A percentile compares a stretch with the other conserved stretches of the same genome.
These are phyloP conservation scores for Porites divaricata DNA, from an alignment of 92 coral and sea anemone genomes.

Conservation along the genomic window DNA sequence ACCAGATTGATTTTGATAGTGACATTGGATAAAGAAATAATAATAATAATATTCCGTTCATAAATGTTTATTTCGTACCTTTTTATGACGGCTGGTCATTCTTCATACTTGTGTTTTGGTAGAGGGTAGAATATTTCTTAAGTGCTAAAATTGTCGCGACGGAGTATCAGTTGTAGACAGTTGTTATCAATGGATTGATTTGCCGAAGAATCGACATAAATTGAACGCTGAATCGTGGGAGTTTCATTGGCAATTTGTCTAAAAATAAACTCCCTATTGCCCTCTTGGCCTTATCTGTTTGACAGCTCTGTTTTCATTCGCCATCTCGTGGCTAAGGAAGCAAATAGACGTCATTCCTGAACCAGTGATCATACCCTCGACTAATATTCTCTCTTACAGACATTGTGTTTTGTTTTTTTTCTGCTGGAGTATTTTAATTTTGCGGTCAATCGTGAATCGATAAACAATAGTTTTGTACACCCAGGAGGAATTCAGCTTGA, in stretches of 20 bases:
- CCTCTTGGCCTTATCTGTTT: neutral
- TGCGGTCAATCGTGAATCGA: conserved; percentile 29
- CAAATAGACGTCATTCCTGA: neutral
- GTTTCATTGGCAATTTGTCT: neutral
- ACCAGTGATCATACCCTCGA: conserved; percentile 15
- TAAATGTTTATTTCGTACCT: neutral
- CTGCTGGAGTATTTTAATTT: conserved; percentile 39
- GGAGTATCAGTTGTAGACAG: neutral
- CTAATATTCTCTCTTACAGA: conserved; percentile 21
- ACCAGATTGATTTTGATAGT: neutral
- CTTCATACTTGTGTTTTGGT: neutral
- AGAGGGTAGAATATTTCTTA: neutral
- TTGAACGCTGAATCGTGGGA: neutral
- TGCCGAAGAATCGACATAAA: conserved; percentile 9
- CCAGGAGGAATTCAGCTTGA: conserved; percentile 2
- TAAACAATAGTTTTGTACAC: conserved; percentile 20
- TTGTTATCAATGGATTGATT: neutral
- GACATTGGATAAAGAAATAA: too few species aligned
- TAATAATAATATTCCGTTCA: too few species aligned
- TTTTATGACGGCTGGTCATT: neutral
- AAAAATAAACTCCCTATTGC: neutral
- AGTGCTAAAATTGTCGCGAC: neutral
- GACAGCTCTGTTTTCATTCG: neutral
- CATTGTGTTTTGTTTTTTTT: conserved; percentile 37
- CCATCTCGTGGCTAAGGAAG: neutral